Evolutionary conservation across 2,888 invertebrate genomes (phyloP), one percentile per base, ranked within the genome.

Genomic region (Plemyria rubiginata): DNA sequence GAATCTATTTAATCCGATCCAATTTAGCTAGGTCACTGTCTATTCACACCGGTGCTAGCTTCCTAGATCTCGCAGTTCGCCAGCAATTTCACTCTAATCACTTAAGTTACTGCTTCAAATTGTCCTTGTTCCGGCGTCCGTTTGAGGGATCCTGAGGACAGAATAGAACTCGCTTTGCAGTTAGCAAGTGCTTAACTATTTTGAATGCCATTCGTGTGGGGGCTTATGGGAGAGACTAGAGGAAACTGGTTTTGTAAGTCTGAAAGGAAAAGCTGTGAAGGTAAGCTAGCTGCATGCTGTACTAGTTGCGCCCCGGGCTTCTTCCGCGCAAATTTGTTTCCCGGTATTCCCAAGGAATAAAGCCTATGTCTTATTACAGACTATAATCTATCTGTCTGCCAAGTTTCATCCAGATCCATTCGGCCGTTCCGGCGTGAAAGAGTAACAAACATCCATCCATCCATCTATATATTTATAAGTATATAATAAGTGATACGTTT

Each of bases 11-110:
- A 22, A 22, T 22, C 1, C 22, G 22, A 22, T 22, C 22, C 3
- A 3, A 22, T 22, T 22, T 3, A 2, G 22, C 22, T 22, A 2
- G 22, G 22, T 22, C 22, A 22, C 22, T 2, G 22, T 22, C 11
- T 45, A 16, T 16, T 16, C 4, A 40, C 38, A 54, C 53, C 16
- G 22, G 60, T 60, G 48, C 54, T 60, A 40, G n/a, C 22, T 7
- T 4, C 29, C 36, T 9, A 8, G 13, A 62, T 48, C 29, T 41
- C 48, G 12, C 49, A 62, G 54, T 58, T 62, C 50, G 54, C 54
- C 52, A 40, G 64, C 64, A 66, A 70, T 67, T 67, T 62, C 56
- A 45, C 60, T 67, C 58, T 70, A 68, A 68, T 68, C 66, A 63
- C 68, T 68, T 70, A 70, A 70, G 68, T 68, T 68, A 46, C 56